Evolutionary conservation across 2,113 vertebrate genomes (phyloP), one percentile per base, ranked within the genome.

Genomic region (Trinectes maculatus): DNA sequence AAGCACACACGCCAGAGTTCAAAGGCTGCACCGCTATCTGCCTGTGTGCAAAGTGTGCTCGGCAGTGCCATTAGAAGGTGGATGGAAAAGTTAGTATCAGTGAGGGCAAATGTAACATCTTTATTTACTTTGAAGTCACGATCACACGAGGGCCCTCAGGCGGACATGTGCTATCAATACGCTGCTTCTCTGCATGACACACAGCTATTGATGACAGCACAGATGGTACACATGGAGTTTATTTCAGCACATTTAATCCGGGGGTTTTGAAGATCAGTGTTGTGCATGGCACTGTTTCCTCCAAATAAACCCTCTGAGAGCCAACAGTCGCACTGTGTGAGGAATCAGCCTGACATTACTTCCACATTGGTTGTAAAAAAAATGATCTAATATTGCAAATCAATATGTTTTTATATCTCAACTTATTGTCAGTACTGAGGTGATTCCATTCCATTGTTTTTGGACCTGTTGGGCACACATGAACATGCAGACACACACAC

Each of bases 81-180:
- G 40, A 12, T 47, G 37, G 29, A 53, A 53, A 56, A 26, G 53
- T 18, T 36, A 6, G 61, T 31, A 42, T 63, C 44, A 65, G 9
- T 8, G 22, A 51, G 56, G 43, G 63, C 39, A 71, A 77, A 64
- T 62, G 48, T 31, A 33, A 62, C 40, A 59, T 36, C 19, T 80
- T 55, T 66, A 42, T 79, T 79, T 73, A 64, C 73, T 85, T 63
- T 76, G 59, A 76, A 58, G 83, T 79, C 49, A 62, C 4, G 15
- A 26, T 63, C 57, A 61, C n/a, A 33, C 11, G 4, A 54, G 8
- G 44, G 56, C 43, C 74, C 40, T 52, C 0, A 12, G 36, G 67
- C 44, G 6, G 62, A 19, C 61, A 54, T 56, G 33, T 49, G 73
- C 29, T 66, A 74, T 48, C 74, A 72, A 56, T 54, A 29, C 18